Evolutionary conservation across 37 sponge, comb jelly and placozoan genomes (phyloP), one percentile per base, ranked within the genome.

Genomic region (Spongia lamella): DNA sequence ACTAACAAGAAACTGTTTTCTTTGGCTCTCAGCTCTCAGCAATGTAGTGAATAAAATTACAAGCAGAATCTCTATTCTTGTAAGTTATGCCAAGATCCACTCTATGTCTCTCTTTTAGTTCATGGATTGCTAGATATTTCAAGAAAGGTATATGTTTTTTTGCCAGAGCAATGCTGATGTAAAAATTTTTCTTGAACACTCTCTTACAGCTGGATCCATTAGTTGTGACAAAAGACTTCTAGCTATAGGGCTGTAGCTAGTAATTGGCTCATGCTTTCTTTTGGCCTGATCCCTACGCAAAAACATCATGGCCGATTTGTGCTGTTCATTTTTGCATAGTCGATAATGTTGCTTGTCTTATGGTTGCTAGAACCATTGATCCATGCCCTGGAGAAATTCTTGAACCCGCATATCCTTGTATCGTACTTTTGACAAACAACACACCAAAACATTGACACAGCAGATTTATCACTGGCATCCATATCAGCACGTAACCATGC

Each of bases 291-390:
- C 64, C 22, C 17, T 7, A 21, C 70, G 43, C 20, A 38, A 27
- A 4, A 22, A 40, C 31, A 56, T 31, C 88, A 76, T 76, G 50
- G 84, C 70, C 17, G 38, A 53, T 9, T 63, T 70, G 75, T 85
- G 86, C 69, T 73, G 79, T 1, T 73, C 70, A 22, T 72, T 75
- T 6, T 13, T 31, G 77, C 82, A 70, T 81, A 82, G 39, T 87
- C 88, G 14, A 80, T 26, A 29, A 82, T 56, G 61, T 78, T 78
- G 74, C 79, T 88, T 11, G 58, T 82, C 60, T 64, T 77, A 11
- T 82, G 89, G 63, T 88, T 88, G 35, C 56, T 64, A 54, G 88
- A 81, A 17, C 78, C 89, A 67, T 13, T 39, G 11, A 88, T 52
- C 89, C 89, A 88, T 0, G 65, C 85, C 9, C 17, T 50, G 4